These are phyloP conservation scores for Ditylenchus dipsaci DNA, from an alignment of 1,140 invertebrate species.

Conservation along the genomic window DNA sequence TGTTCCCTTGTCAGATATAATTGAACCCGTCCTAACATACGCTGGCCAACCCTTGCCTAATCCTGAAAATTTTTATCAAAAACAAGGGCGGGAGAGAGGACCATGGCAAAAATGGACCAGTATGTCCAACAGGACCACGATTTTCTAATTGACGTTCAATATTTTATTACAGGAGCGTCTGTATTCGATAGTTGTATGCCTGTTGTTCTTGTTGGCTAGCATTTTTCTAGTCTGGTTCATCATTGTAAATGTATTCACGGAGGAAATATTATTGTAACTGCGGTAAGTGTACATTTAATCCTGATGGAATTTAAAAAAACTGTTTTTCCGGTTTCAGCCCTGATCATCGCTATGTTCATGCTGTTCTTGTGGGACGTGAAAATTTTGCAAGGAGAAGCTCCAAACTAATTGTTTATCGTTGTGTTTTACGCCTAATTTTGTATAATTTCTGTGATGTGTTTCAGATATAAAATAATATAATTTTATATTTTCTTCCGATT, in stretches of 20 bases:
- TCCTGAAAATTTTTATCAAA: too few relatives aligned
- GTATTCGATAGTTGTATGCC: conserved; percentile 45
- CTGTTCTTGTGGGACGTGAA: conserved; percentile 37
- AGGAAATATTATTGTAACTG: conserved; percentile 38
- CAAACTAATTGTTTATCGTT: too few relatives aligned
- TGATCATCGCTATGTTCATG: conserved; percentile 23
- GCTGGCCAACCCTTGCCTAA: too few relatives aligned
- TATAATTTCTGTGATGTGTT: too few relatives aligned
- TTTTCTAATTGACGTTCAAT: conserved; percentile 16
- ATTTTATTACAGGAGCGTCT: conserved; percentile 36
- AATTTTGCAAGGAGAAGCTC: conserved; percentile 28
- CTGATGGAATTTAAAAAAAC: too few relatives aligned
- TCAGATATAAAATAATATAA: too few relatives aligned
- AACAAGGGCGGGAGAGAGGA: too few relatives aligned
- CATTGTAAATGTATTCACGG: conserved; percentile 34
- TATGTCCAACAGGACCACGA: too few relatives aligned
- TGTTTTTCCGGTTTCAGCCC: neutral
- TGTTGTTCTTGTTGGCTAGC: conserved; percentile 52
- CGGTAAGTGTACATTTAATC: conserved; percentile 7
- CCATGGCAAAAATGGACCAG: neutral
- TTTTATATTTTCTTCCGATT: too few relatives aligned
- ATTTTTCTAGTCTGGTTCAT: conserved; percentile 47
- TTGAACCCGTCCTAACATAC: too few relatives aligned
- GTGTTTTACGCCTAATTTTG: too few relatives aligned
- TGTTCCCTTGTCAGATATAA: too few relatives aligned